phyloP scores from a whole-genome alignment of 2,113 vertebrate genomes.

The Malurus melanocephalus region DNA sequence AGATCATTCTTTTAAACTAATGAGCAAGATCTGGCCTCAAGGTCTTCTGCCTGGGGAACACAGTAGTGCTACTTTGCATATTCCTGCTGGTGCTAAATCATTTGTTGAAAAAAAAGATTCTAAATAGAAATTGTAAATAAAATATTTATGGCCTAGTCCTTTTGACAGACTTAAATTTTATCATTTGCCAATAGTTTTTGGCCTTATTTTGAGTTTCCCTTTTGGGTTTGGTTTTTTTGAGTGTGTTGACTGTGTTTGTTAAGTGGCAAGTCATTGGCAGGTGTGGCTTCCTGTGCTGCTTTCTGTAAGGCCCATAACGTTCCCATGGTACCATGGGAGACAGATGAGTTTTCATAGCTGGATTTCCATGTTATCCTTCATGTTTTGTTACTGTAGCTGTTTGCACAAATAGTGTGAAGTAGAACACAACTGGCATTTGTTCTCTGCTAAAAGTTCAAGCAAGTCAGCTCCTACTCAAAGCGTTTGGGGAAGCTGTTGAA shows the following conservation, averaged over 20 bases:
- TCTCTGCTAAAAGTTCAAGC: neutral
- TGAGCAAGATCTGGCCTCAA: neutral
- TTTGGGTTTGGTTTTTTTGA: neutral
- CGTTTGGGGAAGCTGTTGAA: neutral
- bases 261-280: neutral
- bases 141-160: conserved; percentile 38
- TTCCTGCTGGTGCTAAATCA: conserved; percentile 52
- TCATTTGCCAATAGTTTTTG: neutral
- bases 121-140: conserved; percentile 41
- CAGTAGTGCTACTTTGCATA: neutral
- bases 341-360: neutral
- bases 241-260: neutral
- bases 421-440: neutral
- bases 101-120: conserved; percentile 1
- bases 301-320: neutral
- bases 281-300: conserved; percentile 1
- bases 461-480: neutral
- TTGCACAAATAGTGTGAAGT: neutral
- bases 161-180: neutral
- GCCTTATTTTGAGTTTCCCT: neutral
- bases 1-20: neutral
- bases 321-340: neutral
- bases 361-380: neutral
- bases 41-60: neutral
- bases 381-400: neutral